Base-by-base conservation (phyloP, 2,113 vertebrate species). In the Pimephales promelas region DNA sequence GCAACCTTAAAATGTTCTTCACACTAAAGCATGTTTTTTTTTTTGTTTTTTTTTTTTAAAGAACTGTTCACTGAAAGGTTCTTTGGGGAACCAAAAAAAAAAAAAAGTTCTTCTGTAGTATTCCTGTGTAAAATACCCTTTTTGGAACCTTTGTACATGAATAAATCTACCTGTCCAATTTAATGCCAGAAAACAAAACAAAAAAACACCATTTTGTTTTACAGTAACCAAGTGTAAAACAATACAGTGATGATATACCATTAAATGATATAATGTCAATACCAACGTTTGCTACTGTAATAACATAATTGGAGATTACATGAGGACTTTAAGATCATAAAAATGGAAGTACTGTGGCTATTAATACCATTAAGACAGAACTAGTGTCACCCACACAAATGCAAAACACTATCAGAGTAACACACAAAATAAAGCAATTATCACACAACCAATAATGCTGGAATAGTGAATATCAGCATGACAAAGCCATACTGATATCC, bases 391-490 rank as follows among this genome's bases (percentile, higher is more conserved):
- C 40, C 68, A 71, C 68, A 71, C 68, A 71, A 72, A 47, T 47
- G n/a, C 40, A 72, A 47, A 72, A 72, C 40, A 26, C 40, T 13
- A 70, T 22, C 10, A 40, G 66, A 70, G 18, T 70, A 70, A 70
- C 66, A 70, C 66, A 43, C 20, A n/a, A 13, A 43, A 40, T n/a
- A 4, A 70, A n/a, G 20, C 20, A 70, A 13, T 43, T 40, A 72
- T 72, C n/a, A 72, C 40, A 72, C n/a, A 47, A 24, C 68, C 45
- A 28, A 45, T 13, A 72, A 47, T 47, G 40, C 36, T 22, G 66
- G n/a, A n/a, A 22, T 72, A 72, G 70, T 47, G 70, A 16, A 72
- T 72, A 47, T 45, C 70, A 72, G 70, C 70, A 72, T 47, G 70
- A 24, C n/a, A 72, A 72, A 45, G 68, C 13, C 11, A 26, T 47